These are phyloP conservation scores for Elachura formosa DNA, from an alignment of 2,113 vertebrate species.

Conservation along the genomic window DNA sequence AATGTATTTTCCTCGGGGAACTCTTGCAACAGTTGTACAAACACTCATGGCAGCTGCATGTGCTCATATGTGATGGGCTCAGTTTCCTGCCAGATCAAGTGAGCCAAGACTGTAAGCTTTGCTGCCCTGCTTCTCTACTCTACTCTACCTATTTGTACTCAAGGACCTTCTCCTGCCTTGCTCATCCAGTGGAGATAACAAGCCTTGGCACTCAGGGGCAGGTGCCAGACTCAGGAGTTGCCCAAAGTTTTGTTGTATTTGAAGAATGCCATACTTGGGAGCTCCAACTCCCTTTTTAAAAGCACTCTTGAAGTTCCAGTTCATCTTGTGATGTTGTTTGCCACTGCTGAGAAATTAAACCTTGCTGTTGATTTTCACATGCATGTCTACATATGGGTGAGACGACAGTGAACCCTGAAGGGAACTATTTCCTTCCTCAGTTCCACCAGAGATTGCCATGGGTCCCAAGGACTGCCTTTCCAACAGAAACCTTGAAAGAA, in stretches of 20 bases:
- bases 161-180: background rate
- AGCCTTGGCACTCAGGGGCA: background rate
- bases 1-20: background rate
- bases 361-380: background rate
- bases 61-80: rapidly evolving
- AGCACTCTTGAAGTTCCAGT: background rate
- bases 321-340: background rate
- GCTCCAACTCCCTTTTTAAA: background rate
- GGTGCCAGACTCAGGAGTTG: background rate
- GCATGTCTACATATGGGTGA: rapidly evolving
- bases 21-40: background rate
- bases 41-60: background rate
- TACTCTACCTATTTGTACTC: background rate
- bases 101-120: background rate
- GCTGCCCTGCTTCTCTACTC: background rate
- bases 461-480: background rate
- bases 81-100: background rate
- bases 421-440: background rate
- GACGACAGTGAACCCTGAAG: background rate
- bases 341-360: background rate
- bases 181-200: background rate
- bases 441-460: background rate
- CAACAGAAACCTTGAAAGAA: background rate
- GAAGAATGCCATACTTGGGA: background rate
- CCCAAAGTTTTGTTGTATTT: background rate